A percentile compares a stretch with the other conserved stretches of the same genome.
These are phyloP conservation scores for Formica selysi DNA, from an alignment of 1,140 invertebrate species.

Conservation along the genomic window DNA sequence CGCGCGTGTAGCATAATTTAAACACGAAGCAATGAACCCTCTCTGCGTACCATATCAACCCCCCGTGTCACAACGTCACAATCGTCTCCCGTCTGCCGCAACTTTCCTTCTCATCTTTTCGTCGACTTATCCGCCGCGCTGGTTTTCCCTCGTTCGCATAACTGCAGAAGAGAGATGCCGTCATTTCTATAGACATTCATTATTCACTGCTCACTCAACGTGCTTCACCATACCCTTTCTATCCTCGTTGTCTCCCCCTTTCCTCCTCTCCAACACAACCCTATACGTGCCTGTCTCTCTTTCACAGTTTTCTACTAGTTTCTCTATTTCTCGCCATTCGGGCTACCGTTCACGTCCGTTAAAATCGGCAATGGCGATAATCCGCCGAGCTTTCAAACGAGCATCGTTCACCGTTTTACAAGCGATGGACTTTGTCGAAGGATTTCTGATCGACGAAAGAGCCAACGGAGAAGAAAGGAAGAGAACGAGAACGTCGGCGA, in stretches of 20 bases:
- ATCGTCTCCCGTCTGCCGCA: slow-evolving; percentile 58
- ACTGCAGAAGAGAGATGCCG: slow-evolving; percentile 72
- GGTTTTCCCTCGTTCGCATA: slow-evolving; percentile 64
- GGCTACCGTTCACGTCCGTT: slow-evolving; percentile 15
- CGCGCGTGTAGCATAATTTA: slow-evolving; percentile 63
- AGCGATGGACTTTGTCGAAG: slow-evolving; percentile 41
- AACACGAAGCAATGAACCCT: slow-evolving; percentile 69
- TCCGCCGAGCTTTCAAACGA: slow-evolving; percentile 56
- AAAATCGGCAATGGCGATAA: slow-evolving; percentile 61
- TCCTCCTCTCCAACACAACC: background rate
- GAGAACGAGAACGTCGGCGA: slow-evolving; percentile 1
- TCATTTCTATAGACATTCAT: slow-evolving; percentile 82
- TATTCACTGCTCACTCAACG: slow-evolving; percentile 76
- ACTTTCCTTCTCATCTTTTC: slow-evolving; percentile 69
- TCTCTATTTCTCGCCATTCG: slow-evolving; percentile 50
- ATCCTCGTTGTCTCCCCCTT: background rate
- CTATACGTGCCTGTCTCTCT: slow-evolving; percentile 41
- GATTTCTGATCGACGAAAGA: slow-evolving; percentile 53
- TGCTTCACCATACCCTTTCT: slow-evolving; percentile 34
- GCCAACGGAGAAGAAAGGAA: slow-evolving; percentile 21
- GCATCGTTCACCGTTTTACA: slow-evolving; percentile 35
- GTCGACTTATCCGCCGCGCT: slow-evolving; percentile 67
- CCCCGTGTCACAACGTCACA: slow-evolving; percentile 47
- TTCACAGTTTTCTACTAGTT: slow-evolving; percentile 37
- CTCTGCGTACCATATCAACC: slow-evolving; percentile 50